A percentile compares a stretch with the other conserved stretches of the same genome.
Conservation (phyloP, 2,113 vertebrate species). For the Pardalotus punctatus region DNA sequence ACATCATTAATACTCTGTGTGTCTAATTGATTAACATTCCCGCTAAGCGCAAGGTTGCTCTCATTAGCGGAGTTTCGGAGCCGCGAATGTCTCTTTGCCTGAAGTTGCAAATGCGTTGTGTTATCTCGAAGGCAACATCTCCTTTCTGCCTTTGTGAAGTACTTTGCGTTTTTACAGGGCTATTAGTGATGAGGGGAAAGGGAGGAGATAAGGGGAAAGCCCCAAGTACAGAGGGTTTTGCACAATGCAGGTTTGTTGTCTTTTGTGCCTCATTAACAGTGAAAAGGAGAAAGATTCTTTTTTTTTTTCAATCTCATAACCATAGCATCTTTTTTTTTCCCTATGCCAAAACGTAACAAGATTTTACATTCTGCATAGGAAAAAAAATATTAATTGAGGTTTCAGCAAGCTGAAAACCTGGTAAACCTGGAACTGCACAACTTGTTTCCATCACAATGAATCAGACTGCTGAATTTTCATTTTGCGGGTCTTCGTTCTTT, state of each 20-base stretch:
- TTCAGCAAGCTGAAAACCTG: neutral
- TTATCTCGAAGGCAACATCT: neutral
- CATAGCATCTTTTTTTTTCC: neutral
- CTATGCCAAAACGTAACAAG: neutral
- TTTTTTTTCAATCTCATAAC: neutral
- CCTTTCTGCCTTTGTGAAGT: neutral
- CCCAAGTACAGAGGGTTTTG: neutral
- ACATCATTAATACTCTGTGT: neutral
- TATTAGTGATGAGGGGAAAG: neutral
- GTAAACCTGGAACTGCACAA: neutral
- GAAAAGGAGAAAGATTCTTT: neutral
- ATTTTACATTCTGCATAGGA: neutral
- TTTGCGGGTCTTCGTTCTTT: neutral
- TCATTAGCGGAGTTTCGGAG: neutral
- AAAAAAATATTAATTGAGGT: neutral
- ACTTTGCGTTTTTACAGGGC: neutral
- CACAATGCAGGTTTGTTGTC: neutral
- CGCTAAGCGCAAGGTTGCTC: neutral
- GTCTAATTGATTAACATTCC: slow-evolving; percentile 50
- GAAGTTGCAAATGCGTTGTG: neutral
- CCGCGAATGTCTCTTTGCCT: neutral
- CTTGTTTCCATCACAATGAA: neutral
- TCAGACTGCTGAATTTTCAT: neutral
- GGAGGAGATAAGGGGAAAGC: neutral
- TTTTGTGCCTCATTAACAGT: neutral